A percentile compares a stretch with the other conserved stretches of the same genome.
Conservation (phyloP, 1,140 invertebrate species). For the Bemisia tabaci region DNA sequence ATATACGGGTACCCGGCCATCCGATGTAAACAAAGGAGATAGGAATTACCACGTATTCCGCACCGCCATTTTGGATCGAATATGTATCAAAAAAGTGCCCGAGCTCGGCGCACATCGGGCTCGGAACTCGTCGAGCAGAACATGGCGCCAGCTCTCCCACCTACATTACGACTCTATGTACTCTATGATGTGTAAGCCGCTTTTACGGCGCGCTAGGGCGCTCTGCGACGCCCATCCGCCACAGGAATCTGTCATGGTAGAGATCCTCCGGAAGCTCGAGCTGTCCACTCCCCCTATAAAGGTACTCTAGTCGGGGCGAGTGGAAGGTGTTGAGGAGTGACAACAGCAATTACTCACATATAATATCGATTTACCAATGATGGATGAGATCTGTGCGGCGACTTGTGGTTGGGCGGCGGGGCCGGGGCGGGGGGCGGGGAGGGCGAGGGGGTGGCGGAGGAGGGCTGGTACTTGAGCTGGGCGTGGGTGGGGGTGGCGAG, state of each 20-base stretch:
- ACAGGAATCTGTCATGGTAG: neutral
- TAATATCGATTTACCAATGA: neutral
- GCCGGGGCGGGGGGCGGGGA: constrained; percentile 22
- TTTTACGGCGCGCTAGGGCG: neutral
- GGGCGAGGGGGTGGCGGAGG: constrained; percentile 35
- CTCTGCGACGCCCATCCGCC: neutral
- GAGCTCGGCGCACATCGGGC: no score
- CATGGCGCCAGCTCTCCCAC: no score
- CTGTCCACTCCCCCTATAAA: neutral
- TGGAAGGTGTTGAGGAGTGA: neutral
- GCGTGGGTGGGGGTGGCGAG: constrained; percentile 26
- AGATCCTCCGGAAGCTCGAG: neutral
- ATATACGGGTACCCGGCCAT: no score
- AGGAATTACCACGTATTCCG: no score
- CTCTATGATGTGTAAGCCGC: neutral
- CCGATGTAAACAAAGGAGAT: no score
- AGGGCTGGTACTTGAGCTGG: neutral
- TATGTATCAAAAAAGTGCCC: no score
- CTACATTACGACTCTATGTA: neutral
- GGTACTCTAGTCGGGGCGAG: neutral
- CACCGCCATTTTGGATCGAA: no score
- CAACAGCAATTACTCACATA: neutral
- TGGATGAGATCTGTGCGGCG: neutral
- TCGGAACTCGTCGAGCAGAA: no score
- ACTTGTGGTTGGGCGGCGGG: constrained; percentile 17